Conservation (phyloP, 2,888 invertebrate genomes). For the Anoplius nigerrimus region DNA sequence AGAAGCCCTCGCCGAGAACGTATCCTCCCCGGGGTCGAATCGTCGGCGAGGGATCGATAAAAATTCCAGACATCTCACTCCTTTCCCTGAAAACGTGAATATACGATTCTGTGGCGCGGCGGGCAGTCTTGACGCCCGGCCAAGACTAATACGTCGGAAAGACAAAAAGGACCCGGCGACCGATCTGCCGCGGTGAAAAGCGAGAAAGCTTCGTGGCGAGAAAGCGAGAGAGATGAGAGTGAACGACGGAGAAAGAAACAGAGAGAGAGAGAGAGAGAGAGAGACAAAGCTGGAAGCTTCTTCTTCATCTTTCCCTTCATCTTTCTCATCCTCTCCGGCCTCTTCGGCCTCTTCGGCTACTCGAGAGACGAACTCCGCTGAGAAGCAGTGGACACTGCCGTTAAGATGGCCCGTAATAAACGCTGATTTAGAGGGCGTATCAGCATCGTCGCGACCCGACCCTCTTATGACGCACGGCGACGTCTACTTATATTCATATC, state of each 20-base stretch:
- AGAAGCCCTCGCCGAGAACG: too few species aligned
- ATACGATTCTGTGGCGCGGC: conserved; percentile 47
- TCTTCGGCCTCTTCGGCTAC: background rate
- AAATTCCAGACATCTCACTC: conserved; percentile 67
- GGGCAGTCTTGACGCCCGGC: conserved; percentile 55
- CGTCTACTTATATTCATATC: conserved; percentile 24
- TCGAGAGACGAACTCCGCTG: background rate
- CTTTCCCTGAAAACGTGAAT: conserved; percentile 49
- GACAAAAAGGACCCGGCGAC: conserved; percentile 45
- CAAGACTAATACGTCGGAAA: conserved; percentile 56
- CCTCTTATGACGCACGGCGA: conserved; percentile 37
- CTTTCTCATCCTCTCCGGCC: background rate
- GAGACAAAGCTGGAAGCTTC: too few species aligned
- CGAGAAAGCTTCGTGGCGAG: background rate
- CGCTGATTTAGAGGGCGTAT: conserved; percentile 50
- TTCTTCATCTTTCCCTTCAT: background rate
- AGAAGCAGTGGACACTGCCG: conserved; percentile 21
- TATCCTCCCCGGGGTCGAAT: too few species aligned
- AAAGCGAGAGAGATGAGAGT: background rate
- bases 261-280: background rate
- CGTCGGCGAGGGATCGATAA: conserved; percentile 58
- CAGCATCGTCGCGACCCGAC: conserved; percentile 27
- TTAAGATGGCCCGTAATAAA: conserved; percentile 44
- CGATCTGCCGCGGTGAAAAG: background rate
- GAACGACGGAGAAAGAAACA: background rate